Percentiles rank a stretch among this genome's conserved stretches.
Conservation (phyloP, 1,140 invertebrate species). For the Drosophila sp. region DNA sequence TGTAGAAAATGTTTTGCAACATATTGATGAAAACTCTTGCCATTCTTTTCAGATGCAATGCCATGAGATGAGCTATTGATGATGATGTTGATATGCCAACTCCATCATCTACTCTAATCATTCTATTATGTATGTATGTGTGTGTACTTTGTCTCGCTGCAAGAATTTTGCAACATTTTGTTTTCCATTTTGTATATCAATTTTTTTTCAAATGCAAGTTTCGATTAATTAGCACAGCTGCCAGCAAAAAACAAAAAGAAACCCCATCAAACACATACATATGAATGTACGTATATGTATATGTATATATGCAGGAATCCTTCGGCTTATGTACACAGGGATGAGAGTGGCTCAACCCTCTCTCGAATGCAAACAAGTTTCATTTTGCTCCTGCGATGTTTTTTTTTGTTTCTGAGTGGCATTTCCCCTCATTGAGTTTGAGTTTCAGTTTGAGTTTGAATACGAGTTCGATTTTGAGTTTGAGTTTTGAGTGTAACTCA, state of each 20-base stretch:
- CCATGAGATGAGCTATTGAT: conserved; percentile 8
- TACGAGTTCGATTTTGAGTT: not conserved
- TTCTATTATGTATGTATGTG: no score
- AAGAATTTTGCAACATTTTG: conserved; percentile 3
- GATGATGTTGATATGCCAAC: not conserved
- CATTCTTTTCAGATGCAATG: conserved; percentile 45
- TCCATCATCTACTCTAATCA: not conserved
- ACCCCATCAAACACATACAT: not conserved
- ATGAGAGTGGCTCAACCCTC: not conserved
- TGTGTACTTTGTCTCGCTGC: not conserved
- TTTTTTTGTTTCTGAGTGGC: conserved; percentile 11
- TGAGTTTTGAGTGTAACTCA: conserved; percentile 36
- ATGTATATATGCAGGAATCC: conserved; percentile 10
- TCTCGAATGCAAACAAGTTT: no score
- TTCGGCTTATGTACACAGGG: conserved; percentile 5
- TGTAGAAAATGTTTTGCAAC: conserved; percentile 68
- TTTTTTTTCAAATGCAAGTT: conserved; percentile 46
- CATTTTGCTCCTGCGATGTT: conserved; percentile 8
- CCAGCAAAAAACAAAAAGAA: conserved; percentile 12
- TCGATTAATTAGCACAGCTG: conserved; percentile 71
- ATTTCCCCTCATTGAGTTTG: conserved; percentile 20
- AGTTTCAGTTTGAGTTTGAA: conserved; percentile 18
- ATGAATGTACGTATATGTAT: not conserved
- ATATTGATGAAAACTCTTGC: conserved; percentile 71
- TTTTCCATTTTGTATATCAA: conserved; percentile 27